Evolutionary conservation across 2,113 vertebrate genomes (phyloP).

Genomic region (Catharus minimus): DNA sequence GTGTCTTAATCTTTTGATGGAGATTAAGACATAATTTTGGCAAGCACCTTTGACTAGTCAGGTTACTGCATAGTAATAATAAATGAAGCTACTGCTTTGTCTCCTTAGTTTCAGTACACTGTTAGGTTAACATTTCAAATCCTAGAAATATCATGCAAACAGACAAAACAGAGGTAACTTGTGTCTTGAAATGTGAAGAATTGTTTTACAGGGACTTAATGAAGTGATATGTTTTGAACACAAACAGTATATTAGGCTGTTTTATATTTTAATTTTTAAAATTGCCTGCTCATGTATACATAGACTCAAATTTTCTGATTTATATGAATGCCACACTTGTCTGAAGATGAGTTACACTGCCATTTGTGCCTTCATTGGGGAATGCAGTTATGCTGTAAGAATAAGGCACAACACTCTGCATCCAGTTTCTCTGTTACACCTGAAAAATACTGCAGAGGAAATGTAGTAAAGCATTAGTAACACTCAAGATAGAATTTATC

Average conservation of each 20-base stretch:
- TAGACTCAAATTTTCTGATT: not conserved
- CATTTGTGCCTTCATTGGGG: not conserved
- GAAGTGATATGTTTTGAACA: not conserved
- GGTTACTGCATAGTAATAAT: not conserved
- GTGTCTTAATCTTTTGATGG: not conserved
- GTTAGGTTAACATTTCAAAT: not conserved
- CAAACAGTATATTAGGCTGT: not conserved
- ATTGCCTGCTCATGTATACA: not conserved
- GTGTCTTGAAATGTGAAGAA: not conserved
- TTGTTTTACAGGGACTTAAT: not conserved
- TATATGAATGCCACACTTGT: accelerated
- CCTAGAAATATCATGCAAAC: not conserved
- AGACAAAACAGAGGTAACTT: not conserved
- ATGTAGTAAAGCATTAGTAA: not conserved
- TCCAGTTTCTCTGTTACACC: not conserved
- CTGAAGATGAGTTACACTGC: not conserved
- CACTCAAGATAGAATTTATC: not conserved
- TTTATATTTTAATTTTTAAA: not conserved
- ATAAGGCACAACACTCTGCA: not conserved
- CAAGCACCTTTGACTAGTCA: not conserved
- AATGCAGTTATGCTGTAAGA: not conserved
- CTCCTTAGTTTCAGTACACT: not conserved
- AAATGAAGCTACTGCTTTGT: not conserved
- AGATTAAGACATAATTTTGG: constrained; percentile 5
- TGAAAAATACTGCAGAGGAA: not conserved